Conservation (phyloP, 1,140 invertebrate species). For the Kradibia gibbosae region DNA sequence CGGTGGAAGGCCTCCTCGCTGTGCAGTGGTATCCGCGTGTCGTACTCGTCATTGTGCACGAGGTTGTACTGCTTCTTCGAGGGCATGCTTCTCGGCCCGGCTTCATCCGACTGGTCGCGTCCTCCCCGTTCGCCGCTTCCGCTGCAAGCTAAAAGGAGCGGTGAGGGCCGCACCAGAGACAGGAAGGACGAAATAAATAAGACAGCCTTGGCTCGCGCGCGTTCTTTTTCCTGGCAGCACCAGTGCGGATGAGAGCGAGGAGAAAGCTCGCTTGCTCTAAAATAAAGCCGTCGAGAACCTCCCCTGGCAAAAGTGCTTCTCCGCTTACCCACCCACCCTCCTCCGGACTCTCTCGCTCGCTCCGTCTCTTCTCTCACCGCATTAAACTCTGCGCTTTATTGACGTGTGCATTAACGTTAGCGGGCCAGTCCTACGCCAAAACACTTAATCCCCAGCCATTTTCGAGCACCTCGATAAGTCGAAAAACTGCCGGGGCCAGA, state of each 20-base stretch:
- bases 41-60: conserved; percentile 95
- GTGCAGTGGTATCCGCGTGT: conserved; percentile 93
- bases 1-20: conserved; percentile 97
- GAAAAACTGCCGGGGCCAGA: too few relatives aligned
- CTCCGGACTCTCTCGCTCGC: too few relatives aligned
- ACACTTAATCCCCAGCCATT: not conserved
- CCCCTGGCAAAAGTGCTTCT: too few relatives aligned
- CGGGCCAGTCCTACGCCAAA: not conserved
- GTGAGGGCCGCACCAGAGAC: not conserved
- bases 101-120: conserved; percentile 64
- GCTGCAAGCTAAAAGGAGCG: conserved; percentile 8
- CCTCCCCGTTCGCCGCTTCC: not conserved
- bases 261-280: not conserved
- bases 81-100: conserved; percentile 77
- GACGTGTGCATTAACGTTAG: not conserved
- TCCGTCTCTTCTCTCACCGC: too few relatives aligned
- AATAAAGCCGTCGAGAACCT: not conserved
- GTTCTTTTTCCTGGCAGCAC: not conserved
- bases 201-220: not conserved
- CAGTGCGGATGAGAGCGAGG: not conserved
- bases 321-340: too few relatives aligned
- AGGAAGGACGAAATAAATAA: not conserved
- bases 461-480: too few relatives aligned
- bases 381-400: not conserved
- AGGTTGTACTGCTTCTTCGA: conserved; percentile 94